Base-by-base conservation (phyloP, 2,797 vertebrate species). In the Sebastolobus alascanus region DNA sequence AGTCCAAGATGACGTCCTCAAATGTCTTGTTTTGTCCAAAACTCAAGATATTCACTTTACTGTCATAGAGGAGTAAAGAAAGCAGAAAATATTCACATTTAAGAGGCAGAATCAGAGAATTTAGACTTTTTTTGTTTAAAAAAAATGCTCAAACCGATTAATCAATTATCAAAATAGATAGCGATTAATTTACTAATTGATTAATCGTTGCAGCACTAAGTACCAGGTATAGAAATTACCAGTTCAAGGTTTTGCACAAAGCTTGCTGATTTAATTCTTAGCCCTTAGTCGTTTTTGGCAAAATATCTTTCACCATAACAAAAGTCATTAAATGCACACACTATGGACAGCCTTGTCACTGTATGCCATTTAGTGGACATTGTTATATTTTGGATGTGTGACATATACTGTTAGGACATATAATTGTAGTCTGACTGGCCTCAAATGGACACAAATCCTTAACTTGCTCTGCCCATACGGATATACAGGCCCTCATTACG, bases 391-490 rank as follows among this genome's bases (percentile, higher is more conserved):
- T 50, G 40, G 43, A 68, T 12, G 31, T 22, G 22, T 66, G 54
- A 63, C 22, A n/a, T 37, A 4, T 25, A 25, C 33, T 56, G 52
- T 71, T 11, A 56, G 25, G 35, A 18, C 25, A 64, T 8, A 56
- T 54, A 50, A 72, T n/a, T 68, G 22, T 60, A 11, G 29, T 22
- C 11, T 64, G 58, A 56, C 27, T 55, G 29, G 37, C 40, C 55
- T 59, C 20, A 64, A 67, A 46, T 74, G 35, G 61, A 71, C 16
- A 54, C 27, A 61, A 56, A 61, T 67, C 69, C 16, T 25, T 55
- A 27, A 25, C 14, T 4, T 60, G 14, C n/a, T 64, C 37, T 50
- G 27, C 27, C 31, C 13, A 68, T 43, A 10, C 58, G 22, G 55
- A 33, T 54, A n/a, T 31, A 46, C 40, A 35, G 31, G 4, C 59